Base-by-base conservation (phyloP, 1,140 invertebrate species). In the Drosophila cardini region DNA sequence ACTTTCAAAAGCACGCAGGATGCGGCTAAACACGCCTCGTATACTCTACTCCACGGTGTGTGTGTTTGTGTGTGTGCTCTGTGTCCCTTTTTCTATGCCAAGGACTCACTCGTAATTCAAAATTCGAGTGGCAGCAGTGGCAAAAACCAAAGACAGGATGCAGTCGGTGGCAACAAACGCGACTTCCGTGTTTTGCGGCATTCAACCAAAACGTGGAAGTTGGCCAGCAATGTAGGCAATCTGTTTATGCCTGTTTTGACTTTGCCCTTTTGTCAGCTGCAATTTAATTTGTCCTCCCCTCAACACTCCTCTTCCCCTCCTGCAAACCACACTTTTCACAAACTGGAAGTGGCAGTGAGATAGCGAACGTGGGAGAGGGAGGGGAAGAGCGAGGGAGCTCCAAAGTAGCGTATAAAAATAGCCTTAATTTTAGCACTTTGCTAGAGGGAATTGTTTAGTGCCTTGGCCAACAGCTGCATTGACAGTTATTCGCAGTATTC, bases 211-310 rank as follows among this genome's bases (percentile, higher is more conserved):
- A 15, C 34, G 63, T 53, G 60, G 26, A 45, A 55, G 43, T 48
- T 21, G 48, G 42, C 43, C 30, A 11, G 36, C 52, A 45, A 57
- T 78, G 74, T 65, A 40, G 62, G 68, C 76, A 68, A 76, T 78
- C 81, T 80, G 81, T 80, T 85, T 79, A 85, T 74, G 82, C 70
- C 68, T 81, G 77, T 84, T 84, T 80, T 85, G 68, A 73, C 76
- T 73, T 63, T 32, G 55, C 58, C 16, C 72, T 61, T 62, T 69
- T 69, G 71, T 58, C 34, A 68, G 13, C 42, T 57, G 57, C 58
- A 63, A 74, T 74, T 70, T 62, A 67, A 70, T 74, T 74, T 73
- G 38, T 32, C 36, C 21, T 26, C 34, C 36, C 15, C 13, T 15
- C 55, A 21, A 45, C 46, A 46, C 15, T 11, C n/a, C 52, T 26